Percentiles rank a stretch among this genome's conserved stretches.
These are phyloP conservation scores for Calosoma granatense DNA, from an alignment of 1,140 invertebrate genomes.

Conservation along the genomic window DNA sequence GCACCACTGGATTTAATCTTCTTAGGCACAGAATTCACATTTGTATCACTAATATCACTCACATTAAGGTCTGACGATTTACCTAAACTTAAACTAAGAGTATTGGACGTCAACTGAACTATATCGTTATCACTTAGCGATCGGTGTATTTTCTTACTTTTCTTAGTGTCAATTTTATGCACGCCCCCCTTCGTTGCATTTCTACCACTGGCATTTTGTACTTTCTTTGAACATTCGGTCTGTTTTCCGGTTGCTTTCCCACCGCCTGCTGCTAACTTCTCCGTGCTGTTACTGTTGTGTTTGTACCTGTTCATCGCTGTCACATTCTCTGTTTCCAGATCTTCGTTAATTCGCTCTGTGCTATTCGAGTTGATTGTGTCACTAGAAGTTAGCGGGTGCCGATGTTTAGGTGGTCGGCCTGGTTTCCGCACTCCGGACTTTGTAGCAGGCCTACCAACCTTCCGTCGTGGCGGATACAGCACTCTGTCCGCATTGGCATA, in stretches of 20 bases:
- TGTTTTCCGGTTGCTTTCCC: background rate
- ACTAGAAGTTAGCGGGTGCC: no score
- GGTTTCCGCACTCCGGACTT: conserved; percentile 30
- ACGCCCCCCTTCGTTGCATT: conserved; percentile 6
- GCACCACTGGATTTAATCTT: conserved; percentile 17
- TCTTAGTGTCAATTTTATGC: background rate
- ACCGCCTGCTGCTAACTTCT: conserved; percentile 11
- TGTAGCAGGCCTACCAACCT: conserved; percentile 47
- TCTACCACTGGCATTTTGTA: no score
- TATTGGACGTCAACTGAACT: conserved; percentile 14
- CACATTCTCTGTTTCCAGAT: no score
- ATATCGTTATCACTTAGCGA: conserved; percentile 1
- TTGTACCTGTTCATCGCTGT: conserved; percentile 14
- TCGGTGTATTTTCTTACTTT: conserved; percentile 10
- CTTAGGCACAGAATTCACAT: conserved; percentile 10
- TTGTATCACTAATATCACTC: conserved; percentile 1
- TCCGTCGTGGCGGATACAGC: conserved; percentile 62
- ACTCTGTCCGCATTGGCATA: conserved; percentile 59
- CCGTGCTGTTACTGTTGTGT: conserved; percentile 15
- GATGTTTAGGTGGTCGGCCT: conserved; percentile 42
- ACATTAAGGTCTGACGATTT: conserved; percentile 13
- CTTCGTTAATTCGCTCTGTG: no score
- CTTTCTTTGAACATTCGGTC: conserved; percentile 12
- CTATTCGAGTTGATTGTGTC: conserved; percentile 34
- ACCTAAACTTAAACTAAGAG: conserved; percentile 14